Conservation (phyloP, 2,888 invertebrate genomes). For the Aspidiotus destructor region DNA sequence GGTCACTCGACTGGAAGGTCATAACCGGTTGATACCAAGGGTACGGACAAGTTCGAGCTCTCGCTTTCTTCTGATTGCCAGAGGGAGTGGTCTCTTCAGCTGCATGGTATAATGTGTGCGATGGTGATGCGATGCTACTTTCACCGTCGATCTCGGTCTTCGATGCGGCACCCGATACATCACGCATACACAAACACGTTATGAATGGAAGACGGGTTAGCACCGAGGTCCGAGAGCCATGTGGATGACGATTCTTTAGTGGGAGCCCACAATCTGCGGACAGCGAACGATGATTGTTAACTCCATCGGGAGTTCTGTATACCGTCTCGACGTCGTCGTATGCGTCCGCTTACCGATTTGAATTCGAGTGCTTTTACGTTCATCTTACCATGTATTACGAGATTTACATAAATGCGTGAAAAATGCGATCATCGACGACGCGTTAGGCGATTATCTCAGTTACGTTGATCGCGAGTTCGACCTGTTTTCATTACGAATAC, state of each 20-base stretch:
- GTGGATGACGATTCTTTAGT: conserved; percentile 16
- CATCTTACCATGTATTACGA: no score
- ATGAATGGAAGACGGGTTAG: conserved; percentile 6
- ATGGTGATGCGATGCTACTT: conserved; percentile 18
- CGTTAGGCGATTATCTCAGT: no score
- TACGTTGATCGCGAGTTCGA: no score
- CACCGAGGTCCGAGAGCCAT: conserved; percentile 18
- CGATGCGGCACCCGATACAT: background rate
- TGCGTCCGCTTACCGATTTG: no score
- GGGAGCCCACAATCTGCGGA: conserved; percentile 15
- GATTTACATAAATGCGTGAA: no score
- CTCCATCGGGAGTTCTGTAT: conserved; percentile 8
- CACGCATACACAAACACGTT: conserved; percentile 12
- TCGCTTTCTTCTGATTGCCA: conserved; percentile 23
- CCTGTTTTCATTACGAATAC: no score
- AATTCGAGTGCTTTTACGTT: no score
- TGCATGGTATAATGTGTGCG: no score
- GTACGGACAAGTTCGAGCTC: conserved; percentile 20
- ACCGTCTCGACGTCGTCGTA: background rate
- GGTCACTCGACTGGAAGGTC: conserved; percentile 30
- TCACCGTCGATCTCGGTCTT: conserved; percentile 9
- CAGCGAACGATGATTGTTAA: background rate
- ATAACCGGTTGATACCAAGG: conserved; percentile 29
- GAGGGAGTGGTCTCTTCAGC: conserved; percentile 14
- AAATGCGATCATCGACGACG: no score